phyloP scores from a whole-genome alignment of 2,888 invertebrate species.

The Onthophagus sagittarius region DNA sequence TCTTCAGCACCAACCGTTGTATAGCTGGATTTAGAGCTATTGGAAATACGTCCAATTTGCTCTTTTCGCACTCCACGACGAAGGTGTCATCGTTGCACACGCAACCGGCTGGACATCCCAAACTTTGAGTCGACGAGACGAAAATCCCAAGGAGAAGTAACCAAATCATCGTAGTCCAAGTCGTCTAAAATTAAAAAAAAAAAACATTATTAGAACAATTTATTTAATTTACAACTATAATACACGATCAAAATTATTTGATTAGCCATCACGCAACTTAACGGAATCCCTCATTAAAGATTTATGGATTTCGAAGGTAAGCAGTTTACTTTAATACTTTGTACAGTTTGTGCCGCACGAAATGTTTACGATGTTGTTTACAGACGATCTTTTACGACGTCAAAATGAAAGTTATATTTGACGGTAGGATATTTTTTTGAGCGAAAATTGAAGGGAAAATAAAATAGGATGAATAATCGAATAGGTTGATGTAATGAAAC shows the following conservation, averaged over 20 bases:
- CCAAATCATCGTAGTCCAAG: conserved; percentile 29
- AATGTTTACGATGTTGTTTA: neutral
- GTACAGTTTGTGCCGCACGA: neutral
- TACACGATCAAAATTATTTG: neutral
- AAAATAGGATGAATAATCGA: neutral
- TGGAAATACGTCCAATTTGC: conserved; percentile 83
- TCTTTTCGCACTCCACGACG: conserved; percentile 80
- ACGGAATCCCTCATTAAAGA: neutral
- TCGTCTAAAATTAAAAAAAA: conserved; percentile 38
- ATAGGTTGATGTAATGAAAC: neutral
- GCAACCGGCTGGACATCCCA: conserved; percentile 83
- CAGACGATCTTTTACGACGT: neutral
- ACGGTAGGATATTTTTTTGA: neutral
- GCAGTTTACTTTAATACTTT: neutral
- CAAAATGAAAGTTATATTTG: neutral
- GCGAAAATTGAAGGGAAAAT: neutral
- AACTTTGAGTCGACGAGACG: conserved; percentile 51
- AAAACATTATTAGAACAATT: conserved; percentile 17
- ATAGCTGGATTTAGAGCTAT: conserved; percentile 90
- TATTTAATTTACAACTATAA: conserved; percentile 8
- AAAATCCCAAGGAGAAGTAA: conserved; percentile 33
- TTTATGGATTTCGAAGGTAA: neutral
- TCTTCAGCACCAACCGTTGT: conserved; percentile 76
- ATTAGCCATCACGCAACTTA: neutral
- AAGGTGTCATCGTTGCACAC: conserved; percentile 86